Evolutionary conservation across 2,888 invertebrate genomes (phyloP).

Genomic region (Clitarchus hookeri): DNA sequence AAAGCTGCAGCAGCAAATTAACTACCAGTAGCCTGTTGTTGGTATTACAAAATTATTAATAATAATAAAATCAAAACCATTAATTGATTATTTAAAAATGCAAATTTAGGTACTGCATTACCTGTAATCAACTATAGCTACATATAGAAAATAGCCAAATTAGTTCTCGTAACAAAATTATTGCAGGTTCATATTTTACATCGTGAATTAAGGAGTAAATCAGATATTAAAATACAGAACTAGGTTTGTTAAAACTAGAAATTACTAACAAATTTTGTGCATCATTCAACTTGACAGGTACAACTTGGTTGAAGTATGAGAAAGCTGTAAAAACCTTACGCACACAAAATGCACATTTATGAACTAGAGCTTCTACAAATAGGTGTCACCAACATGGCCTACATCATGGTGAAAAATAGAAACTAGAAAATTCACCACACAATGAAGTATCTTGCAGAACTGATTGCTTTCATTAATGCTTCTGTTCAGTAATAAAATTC

Average conservation of each 20-base stretch:
- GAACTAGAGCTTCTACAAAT: not conserved
- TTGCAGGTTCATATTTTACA: not conserved
- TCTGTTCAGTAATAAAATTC: not conserved
- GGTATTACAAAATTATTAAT: no score
- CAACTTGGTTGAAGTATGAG: not conserved
- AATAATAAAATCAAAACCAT: no score
- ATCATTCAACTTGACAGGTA: not conserved
- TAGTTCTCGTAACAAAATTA: not conserved
- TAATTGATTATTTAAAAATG: no score
- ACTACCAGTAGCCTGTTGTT: no score
- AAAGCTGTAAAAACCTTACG: not conserved
- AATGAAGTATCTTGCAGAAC: not conserved
- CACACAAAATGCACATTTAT: not conserved
- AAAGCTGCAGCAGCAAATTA: no score
- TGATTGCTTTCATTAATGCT: not conserved
- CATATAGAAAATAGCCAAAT: not conserved
- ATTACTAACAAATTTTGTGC: not conserved
- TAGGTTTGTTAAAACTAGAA: not conserved
- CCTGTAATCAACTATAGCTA: not conserved
- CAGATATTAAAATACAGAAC: not conserved
- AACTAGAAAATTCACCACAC: not conserved
- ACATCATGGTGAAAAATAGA: not conserved
- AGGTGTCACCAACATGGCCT: conserved; percentile 9
- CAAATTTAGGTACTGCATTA: no score
- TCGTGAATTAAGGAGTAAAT: not conserved